These are phyloP conservation scores for Hephaestus fuliginosus DNA, from an alignment of 2,797 vertebrate species.

Conservation along the genomic window DNA sequence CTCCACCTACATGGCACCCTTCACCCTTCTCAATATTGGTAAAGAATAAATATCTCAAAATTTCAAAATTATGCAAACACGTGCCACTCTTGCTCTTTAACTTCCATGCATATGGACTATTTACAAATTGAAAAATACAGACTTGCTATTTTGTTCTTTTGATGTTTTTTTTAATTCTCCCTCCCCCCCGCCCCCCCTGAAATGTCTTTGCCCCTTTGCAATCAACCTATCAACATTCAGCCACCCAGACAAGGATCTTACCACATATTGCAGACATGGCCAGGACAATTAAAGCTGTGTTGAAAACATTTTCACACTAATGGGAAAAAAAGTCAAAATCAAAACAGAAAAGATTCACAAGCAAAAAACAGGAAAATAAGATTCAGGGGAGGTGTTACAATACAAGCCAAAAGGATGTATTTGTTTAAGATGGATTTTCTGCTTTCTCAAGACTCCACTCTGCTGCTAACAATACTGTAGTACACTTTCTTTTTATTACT, in stretches of 20 bases:
- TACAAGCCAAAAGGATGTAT: slow-evolving; percentile 91
- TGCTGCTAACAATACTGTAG: slow-evolving; percentile 98
- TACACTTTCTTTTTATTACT: slow-evolving; percentile 92
- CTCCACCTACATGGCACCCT: slow-evolving; percentile 91
- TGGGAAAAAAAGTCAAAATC: slow-evolving; percentile 82
- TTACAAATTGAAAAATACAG: slow-evolving; percentile 99
- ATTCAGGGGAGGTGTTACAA: slow-evolving; percentile 90
- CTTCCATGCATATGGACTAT: slow-evolving; percentile 99
- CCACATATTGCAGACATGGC: slow-evolving; percentile 83
- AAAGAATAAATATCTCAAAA: slow-evolving; percentile 99
- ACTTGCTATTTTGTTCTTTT: slow-evolving; percentile 87
- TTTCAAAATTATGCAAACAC: slow-evolving; percentile 99
- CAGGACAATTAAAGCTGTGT: slow-evolving; percentile 93
- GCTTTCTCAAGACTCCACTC: slow-evolving; percentile 89
- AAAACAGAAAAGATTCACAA: slow-evolving; percentile 87
- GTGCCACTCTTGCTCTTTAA: slow-evolving; percentile 96
- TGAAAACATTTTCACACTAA: slow-evolving; percentile 89
- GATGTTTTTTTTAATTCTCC: slow-evolving; percentile 77
- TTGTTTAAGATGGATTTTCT: slow-evolving; percentile 84
- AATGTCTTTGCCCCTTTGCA: slow-evolving; percentile 88
- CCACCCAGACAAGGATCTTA: slow-evolving; percentile 80
- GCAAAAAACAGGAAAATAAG: slow-evolving; percentile 82
- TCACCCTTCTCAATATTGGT: slow-evolving; percentile 92
- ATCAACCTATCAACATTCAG: slow-evolving; percentile 90
- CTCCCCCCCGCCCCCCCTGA: slow-evolving; percentile 80